phyloP scores from a whole-genome alignment of 2,797 vertebrate species.

The Selene dorsalis region DNA sequence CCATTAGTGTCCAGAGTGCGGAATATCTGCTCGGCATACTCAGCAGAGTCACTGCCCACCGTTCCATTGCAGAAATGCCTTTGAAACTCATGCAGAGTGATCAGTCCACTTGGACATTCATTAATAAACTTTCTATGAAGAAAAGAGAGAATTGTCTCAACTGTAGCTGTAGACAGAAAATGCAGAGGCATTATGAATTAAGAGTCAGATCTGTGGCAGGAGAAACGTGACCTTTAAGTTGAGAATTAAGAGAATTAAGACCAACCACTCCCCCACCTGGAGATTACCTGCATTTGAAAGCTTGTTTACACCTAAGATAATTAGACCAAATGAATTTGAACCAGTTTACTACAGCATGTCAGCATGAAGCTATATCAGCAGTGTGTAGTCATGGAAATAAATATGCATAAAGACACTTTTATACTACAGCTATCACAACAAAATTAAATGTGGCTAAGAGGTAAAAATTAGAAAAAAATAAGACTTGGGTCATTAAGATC shows the following conservation, averaged over 20 bases:
- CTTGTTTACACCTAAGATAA: slow-evolving; percentile 49
- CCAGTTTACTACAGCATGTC: slow-evolving; percentile 27
- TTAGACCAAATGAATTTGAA: slow-evolving; percentile 49
- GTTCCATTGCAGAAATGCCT: slow-evolving; percentile 82
- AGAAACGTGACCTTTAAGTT: slow-evolving; percentile 18
- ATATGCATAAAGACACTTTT: background rate
- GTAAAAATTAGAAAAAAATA: background rate
- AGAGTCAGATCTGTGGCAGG: background rate
- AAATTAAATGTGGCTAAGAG: background rate
- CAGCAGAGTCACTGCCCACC: slow-evolving; percentile 74
- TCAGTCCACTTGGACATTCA: slow-evolving; percentile 79
- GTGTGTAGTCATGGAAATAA: background rate
- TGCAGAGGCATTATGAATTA: background rate
- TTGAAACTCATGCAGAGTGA: slow-evolving; percentile 81
- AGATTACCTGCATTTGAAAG: slow-evolving; percentile 52
- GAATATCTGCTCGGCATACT: slow-evolving; percentile 81
- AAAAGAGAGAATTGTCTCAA: background rate
- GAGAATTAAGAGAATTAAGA: slow-evolving; percentile 60
- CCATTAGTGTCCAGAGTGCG: slow-evolving; percentile 79
- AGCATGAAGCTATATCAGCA: slow-evolving; percentile 11
- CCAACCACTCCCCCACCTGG: slow-evolving; percentile 33
- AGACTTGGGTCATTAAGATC: background rate
- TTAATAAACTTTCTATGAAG: slow-evolving; percentile 79
- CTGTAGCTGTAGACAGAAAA: background rate
- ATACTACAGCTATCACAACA: background rate